Base-by-base conservation (phyloP, 2,797 vertebrate species). In the Coilia nasus region DNA sequence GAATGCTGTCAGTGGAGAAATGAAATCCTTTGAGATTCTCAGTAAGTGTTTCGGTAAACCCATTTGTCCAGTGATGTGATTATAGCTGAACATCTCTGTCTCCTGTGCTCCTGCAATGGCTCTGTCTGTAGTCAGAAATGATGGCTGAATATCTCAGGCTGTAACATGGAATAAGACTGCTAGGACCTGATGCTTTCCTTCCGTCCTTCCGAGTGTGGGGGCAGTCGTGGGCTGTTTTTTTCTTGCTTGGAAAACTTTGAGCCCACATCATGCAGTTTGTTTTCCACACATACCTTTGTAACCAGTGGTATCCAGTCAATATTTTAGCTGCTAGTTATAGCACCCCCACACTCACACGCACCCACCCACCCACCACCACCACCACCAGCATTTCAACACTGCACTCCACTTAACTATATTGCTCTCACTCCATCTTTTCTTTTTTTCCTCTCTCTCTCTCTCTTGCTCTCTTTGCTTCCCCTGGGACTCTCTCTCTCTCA, bases 381-480 rank as follows among this genome's bases (percentile, higher is more conserved):
- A n/a, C 60, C n/a, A n/a, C 59, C 21, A 57, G 17, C 59, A 10
- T 19, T 25, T 28, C 25, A 21, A 41, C 31, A 35, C 67, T 75
- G 3, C 41, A 3, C 35, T 41, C 71, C 35, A 31, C 28, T 78
- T 41, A 31, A 78, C 71, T 78, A 15, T 78, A 41, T 78, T 78
- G 31, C 6, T 21, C 35, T 78, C 71, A 78, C 71, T 78, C 35
- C 6, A 31, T 44, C 19, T 75, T 35, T 84, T 35, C 35, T 23
- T 86, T 21, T 80, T 62, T 11, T 35, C 86, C 44, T 80, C 47
- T 85, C 3, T 62, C 64, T 84, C 78, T 11, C 47, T 87, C 44
- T 81, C 44, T 86, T 5, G 56, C 64, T 84, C 57, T 67, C 14
- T 82, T 80, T 41, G 0, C 50, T 14, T 54, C 50, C 50, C 50